These are phyloP conservation scores for Autographa gamma DNA, from an alignment of 2,888 invertebrate genomes.

Conservation along the genomic window DNA sequence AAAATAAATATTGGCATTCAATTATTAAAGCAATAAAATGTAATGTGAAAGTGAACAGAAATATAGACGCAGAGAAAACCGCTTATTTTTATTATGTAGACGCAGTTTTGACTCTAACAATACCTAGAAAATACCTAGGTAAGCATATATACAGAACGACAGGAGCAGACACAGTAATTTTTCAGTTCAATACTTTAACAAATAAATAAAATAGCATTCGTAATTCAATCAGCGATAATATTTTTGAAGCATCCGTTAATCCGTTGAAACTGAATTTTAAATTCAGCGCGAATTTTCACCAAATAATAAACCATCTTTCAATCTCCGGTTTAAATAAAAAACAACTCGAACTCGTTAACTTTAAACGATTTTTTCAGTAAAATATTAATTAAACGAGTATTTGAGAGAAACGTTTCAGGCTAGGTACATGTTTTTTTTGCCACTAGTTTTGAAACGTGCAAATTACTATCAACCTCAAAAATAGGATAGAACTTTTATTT, in stretches of 20 bases:
- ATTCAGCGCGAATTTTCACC: constrained; percentile 5
- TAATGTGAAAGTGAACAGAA: no score
- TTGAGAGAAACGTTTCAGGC: not conserved
- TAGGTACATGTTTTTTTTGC: not conserved
- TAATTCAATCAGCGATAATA: not conserved
- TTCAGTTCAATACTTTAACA: not conserved
- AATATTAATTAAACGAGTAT: not conserved
- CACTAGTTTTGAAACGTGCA: not conserved
- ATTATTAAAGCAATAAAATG: no score
- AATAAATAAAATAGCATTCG: not conserved
- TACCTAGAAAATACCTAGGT: no score
- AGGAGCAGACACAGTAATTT: no score
- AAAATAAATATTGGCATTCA: no score
- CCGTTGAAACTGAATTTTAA: not conserved
- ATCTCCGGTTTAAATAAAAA: constrained; percentile 26
- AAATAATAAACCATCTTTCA: constrained; percentile 9
- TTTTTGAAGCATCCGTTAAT: not conserved
- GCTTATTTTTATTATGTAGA: no score
- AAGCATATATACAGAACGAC: no score
- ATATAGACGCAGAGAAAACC: no score
- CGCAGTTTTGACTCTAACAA: no score
- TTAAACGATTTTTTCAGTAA: constrained; percentile 6
- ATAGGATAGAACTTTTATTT: no score
- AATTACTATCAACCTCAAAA: not conserved
- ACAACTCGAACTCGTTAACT: not conserved